These are phyloP conservation scores for Hyposoter didymator DNA, from an alignment of 2,888 invertebrate genomes.

Conservation along the genomic window DNA sequence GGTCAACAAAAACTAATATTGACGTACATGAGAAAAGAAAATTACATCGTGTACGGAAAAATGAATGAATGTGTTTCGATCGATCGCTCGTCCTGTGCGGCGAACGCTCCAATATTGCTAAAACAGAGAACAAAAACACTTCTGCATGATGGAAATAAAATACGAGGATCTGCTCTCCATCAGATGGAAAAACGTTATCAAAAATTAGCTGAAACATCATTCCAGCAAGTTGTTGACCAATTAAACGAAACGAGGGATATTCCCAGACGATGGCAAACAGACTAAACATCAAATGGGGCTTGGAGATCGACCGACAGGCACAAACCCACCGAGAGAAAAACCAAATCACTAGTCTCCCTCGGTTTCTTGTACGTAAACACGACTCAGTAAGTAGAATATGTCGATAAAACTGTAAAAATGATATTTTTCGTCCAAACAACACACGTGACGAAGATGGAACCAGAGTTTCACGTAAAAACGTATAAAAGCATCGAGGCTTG, in stretches of 20 bases:
- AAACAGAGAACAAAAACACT: neutral
- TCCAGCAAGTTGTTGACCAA: constrained; percentile 5
- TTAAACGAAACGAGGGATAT: constrained; percentile 40
- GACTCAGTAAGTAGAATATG: neutral
- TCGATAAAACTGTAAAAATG: neutral
- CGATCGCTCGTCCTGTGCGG: neutral
- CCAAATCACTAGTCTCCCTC: neutral
- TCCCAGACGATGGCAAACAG: constrained; percentile 29
- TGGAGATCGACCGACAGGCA: neutral
- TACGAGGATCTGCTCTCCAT: neutral
- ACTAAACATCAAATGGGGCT: constrained; percentile 29
- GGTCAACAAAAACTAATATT: neutral
- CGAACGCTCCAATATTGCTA: neutral
- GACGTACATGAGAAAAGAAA: neutral
- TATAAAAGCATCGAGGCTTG: too few relatives aligned
- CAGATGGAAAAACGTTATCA: neutral
- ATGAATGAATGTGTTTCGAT: neutral
- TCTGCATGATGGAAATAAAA: neutral
- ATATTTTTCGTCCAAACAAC: neutral
- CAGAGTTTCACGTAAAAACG: too few relatives aligned
- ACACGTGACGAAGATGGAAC: neutral
- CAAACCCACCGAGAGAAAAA: neutral
- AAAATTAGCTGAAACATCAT: neutral
- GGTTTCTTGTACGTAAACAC: neutral
- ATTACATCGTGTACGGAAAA: neutral